A percentile compares a stretch with the other conserved stretches of the same genome.
Evolutionary conservation across 2,797 vertebrate genomes (phyloP).

Genomic region (Gouania willdenowi): DNA sequence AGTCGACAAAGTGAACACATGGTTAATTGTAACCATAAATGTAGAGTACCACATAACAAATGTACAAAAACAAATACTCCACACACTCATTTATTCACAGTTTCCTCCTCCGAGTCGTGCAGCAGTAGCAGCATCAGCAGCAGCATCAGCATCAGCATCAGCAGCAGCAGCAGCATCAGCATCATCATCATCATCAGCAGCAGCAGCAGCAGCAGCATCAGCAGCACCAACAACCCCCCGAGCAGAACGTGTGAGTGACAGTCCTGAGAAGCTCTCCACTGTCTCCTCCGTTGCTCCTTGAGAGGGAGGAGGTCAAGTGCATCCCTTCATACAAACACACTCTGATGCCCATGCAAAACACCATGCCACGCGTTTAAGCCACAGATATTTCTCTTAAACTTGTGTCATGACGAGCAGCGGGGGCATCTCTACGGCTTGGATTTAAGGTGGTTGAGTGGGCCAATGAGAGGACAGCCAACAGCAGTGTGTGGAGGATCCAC

Average conservation of each 20-base stretch:
- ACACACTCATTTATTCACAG: conserved; percentile 9
- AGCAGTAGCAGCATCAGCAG: conserved; percentile 12
- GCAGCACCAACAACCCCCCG: conserved; percentile 11
- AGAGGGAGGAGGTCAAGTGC: conserved; percentile 77
- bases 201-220: conserved; percentile 8
- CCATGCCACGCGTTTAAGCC: conserved; percentile 65
- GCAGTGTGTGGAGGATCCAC: conserved; percentile 10
- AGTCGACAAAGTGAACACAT: too few relatives aligned
- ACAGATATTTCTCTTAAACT: conserved; percentile 64
- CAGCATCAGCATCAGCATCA: conserved; percentile 8
- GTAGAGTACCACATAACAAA: conserved; percentile 5
- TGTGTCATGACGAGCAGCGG: conserved; percentile 49
- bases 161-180: conserved; percentile 19
- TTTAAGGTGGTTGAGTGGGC: too few relatives aligned
- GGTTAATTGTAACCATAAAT: neutral
- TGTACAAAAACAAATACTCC: conserved; percentile 10
- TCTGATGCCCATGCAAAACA: conserved; percentile 75
- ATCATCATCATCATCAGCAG: conserved; percentile 7
- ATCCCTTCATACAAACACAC: conserved; percentile 70
- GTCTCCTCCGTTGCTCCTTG: conserved; percentile 65
- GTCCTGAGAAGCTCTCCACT: conserved; percentile 69
- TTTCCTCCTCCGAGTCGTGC: neutral
- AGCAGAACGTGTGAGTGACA: conserved; percentile 60
- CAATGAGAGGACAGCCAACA: conserved; percentile 8
- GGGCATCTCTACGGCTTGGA: conserved; percentile 37